phyloP scores from a whole-genome alignment of 2,797 vertebrate genomes.

The Octomys mimax region DNA sequence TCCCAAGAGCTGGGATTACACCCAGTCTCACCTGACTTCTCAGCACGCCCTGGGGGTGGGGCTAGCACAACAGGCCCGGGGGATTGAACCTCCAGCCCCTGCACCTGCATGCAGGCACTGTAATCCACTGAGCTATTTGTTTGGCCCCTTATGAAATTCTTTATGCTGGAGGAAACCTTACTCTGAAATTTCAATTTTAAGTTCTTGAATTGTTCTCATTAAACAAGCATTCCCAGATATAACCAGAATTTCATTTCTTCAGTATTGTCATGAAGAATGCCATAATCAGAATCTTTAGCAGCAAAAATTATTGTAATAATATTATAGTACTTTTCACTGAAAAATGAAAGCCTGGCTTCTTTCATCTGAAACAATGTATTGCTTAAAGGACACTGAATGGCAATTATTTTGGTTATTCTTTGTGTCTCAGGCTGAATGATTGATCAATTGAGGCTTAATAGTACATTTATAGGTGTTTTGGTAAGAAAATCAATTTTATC shows the following conservation, averaged over 20 bases:
- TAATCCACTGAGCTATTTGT: too few relatives aligned
- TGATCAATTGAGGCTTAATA: slow-evolving; percentile 64
- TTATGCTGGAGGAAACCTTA: neutral
- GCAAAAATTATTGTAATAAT: slow-evolving; percentile 67
- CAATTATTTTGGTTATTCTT: slow-evolving; percentile 73
- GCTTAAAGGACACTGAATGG: slow-evolving; percentile 63
- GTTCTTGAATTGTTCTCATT: slow-evolving; percentile 65
- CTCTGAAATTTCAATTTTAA: slow-evolving; percentile 57
- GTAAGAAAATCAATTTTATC: slow-evolving; percentile 61
- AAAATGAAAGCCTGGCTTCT: slow-evolving; percentile 66
- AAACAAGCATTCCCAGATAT: slow-evolving; percentile 61
- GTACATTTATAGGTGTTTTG: slow-evolving; percentile 66
- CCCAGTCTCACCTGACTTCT: too few relatives aligned
- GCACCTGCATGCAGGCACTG: too few relatives aligned
- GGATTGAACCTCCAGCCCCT: too few relatives aligned
- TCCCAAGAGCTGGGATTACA: too few relatives aligned
- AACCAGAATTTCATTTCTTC: slow-evolving; percentile 64
- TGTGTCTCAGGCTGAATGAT: slow-evolving; percentile 55
- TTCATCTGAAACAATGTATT: slow-evolving; percentile 72
- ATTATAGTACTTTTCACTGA: slow-evolving; percentile 68
- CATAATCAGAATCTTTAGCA: slow-evolving; percentile 71
- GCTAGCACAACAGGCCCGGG: too few relatives aligned
- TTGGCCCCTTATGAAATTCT: neutral
- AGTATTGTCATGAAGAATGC: slow-evolving; percentile 59
- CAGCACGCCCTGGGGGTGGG: too few relatives aligned